Base-by-base conservation (phyloP, 2,113 vertebrate species). In the Symphodus melops region DNA sequence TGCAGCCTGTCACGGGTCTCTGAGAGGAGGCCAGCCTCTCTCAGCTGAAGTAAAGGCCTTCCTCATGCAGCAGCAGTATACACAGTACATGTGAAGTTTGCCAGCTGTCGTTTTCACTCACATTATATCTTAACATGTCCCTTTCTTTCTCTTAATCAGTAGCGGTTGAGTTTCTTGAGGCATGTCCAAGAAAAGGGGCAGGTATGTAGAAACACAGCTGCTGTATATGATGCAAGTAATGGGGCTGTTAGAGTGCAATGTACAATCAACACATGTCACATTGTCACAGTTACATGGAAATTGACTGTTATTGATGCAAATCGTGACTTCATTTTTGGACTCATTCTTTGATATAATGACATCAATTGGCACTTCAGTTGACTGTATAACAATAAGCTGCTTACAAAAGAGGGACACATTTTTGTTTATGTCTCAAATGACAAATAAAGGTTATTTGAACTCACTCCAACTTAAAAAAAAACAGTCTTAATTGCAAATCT, bases 101-200 rank as follows among this genome's bases (percentile, higher is more conserved):
- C 5, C 62, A 74, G 63, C 65, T 71, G 49, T 75, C 61, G 16
- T 33, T 7, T 21, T 56, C 54, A 66, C 51, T 64, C 42, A 44
- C 21, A 46, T 10, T 44, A 53, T 63, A 56, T 80, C 77, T 85
- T 19, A 81, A 75, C 20, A 46, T 25, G 72, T 36, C 36, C 68
- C 42, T 80, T 41, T 87, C 57, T 82, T 72, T 73, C 42, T 79
- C 44, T 81, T 61, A 17, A 66, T 48, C 68, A 89, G 84, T 75
- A 81, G 73, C 79, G 76, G 75, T 86, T 93, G 88, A 83, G 85
- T 89, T 84, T 90, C 88, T 89, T 86, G 91, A 93, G 94, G 92
- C 85, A 95, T 95, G 94, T 95, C 94, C 90, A 95, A 95, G 93
- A 95, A 95, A 92, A 94, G 94, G 88, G 93, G 92, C 92, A 95